A percentile compares a stretch with the other conserved stretches of the same genome.
These are phyloP conservation scores for Cydia amplana DNA, from an alignment of 1,140 invertebrate species.

Conservation along the genomic window DNA sequence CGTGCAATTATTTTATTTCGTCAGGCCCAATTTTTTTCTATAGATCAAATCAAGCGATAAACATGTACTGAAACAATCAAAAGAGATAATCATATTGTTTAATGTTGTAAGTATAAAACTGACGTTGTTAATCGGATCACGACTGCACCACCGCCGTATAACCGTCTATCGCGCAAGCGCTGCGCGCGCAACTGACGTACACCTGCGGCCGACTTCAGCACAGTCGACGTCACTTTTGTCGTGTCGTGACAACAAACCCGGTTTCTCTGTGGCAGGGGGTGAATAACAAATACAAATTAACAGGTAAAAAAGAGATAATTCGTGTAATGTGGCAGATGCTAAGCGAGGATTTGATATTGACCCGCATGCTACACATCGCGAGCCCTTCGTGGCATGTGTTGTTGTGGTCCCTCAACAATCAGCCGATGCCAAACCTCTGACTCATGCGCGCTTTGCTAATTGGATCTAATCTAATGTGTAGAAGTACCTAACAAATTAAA, in stretches of 20 bases:
- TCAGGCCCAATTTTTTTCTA: not conserved
- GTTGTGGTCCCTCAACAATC: conserved; percentile 12
- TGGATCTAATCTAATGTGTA: not conserved
- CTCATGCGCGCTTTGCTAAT: conserved; percentile 26
- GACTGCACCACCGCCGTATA: conserved; percentile 77
- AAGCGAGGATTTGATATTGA: conserved; percentile 16
- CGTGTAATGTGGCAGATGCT: conserved; percentile 9
- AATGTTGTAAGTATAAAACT: conserved; percentile 59
- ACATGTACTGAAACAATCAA: conserved; percentile 41
- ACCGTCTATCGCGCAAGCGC: conserved; percentile 76
- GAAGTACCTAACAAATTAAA: not conserved
- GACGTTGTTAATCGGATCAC: conserved; percentile 79
- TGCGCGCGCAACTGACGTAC: conserved; percentile 74
- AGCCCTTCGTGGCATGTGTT: not conserved
- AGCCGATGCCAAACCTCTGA: conserved; percentile 21
- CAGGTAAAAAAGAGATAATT: conserved; percentile 28
- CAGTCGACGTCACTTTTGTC: conserved; percentile 40
- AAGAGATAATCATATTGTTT: conserved; percentile 42
- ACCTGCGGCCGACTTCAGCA: conserved; percentile 71
- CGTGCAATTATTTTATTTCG: conserved; percentile 13
- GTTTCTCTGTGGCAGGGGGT: conserved; percentile 33
- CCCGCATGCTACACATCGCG: not conserved
- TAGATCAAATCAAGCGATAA: conserved; percentile 56
- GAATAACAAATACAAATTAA: conserved; percentile 33
- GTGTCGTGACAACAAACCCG: conserved; percentile 36